These are phyloP conservation scores for Aplysina aerophoba DNA, from an alignment of 37 sponge, comb jelly and placozoan species.

Conservation along the genomic window DNA sequence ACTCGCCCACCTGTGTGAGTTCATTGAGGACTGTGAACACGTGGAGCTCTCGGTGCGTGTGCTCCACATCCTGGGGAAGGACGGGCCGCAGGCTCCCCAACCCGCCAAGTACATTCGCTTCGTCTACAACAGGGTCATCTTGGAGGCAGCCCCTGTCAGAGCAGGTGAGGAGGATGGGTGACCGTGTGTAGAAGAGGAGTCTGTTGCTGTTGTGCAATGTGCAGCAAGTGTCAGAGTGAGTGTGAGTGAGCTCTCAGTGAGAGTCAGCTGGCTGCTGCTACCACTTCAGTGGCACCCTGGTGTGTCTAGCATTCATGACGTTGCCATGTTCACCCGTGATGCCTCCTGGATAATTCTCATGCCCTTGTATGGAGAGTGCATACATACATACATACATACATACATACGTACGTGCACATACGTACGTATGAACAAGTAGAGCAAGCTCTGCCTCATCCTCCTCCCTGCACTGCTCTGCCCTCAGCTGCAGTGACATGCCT, in stretches of 20 bases:
- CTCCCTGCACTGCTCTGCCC: too few relatives aligned
- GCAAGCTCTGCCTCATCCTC: too few relatives aligned
- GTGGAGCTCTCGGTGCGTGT: conserved; percentile 77
- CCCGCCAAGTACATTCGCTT: conserved; percentile 91
- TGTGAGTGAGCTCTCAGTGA: too few relatives aligned
- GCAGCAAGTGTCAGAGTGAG: too few relatives aligned
- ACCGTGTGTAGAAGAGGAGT: too few relatives aligned
- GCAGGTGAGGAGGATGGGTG: conserved; percentile 53
- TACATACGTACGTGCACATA: neutral
- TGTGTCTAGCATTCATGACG: too few relatives aligned
- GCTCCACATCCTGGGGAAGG: conserved; percentile 89
- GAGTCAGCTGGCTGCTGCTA: too few relatives aligned
- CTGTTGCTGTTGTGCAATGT: too few relatives aligned
- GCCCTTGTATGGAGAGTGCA: neutral
- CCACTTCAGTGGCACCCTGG: too few relatives aligned
- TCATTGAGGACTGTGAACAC: conserved; percentile 99
- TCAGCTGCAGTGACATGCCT: conserved; percentile 91
- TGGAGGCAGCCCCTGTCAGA: conserved; percentile 86
- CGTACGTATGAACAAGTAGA: neutral
- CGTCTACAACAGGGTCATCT: conserved; percentile 95
- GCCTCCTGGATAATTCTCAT: neutral
- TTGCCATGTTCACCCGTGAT: neutral
- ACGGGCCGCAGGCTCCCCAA: conserved; percentile 78
- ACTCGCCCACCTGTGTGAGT: conserved; percentile 93
- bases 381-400: neutral